Conservation (phyloP, 1,140 invertebrate species). For the Pseudomyrmex dendroicus region DNA sequence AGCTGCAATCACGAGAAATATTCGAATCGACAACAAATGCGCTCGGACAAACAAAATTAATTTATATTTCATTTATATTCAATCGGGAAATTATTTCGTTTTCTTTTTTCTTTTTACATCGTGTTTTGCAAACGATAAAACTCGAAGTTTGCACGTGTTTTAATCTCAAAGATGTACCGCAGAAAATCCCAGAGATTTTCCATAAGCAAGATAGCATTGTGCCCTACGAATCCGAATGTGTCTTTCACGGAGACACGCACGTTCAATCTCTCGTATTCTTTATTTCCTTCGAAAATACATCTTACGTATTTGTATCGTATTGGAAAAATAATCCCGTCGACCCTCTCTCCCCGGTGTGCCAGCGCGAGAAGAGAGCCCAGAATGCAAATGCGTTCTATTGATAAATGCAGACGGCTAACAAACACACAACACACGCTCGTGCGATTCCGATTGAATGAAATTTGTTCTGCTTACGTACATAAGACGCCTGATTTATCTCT, state of each 20-base stretch:
- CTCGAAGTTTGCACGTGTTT: neutral
- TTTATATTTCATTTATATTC: neutral
- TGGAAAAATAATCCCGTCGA: conserved; percentile 50
- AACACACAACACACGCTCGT: conserved; percentile 27
- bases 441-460: conserved; percentile 53
- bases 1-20: too few relatives aligned
- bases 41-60: neutral
- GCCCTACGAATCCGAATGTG: neutral
- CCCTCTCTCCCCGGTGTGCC: neutral
- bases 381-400: conserved; percentile 55
- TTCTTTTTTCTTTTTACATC: neutral
- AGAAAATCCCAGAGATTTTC: neutral
- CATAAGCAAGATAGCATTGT: neutral
- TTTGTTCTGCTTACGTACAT: conserved; percentile 57
- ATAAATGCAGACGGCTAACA: conserved; percentile 52
- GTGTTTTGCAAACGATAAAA: neutral
- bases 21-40: neutral
- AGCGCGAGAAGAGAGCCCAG: conserved; percentile 24
- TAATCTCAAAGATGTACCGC: neutral
- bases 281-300: conserved; percentile 45
- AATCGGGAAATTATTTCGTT: too few relatives aligned
- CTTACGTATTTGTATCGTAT: conserved; percentile 37
- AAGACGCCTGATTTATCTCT: conserved; percentile 57
- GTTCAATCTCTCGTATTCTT: conserved; percentile 22
- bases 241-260: neutral